Base-by-base conservation (phyloP, 1,140 invertebrate species). In the Drosophila arizonae region DNA sequence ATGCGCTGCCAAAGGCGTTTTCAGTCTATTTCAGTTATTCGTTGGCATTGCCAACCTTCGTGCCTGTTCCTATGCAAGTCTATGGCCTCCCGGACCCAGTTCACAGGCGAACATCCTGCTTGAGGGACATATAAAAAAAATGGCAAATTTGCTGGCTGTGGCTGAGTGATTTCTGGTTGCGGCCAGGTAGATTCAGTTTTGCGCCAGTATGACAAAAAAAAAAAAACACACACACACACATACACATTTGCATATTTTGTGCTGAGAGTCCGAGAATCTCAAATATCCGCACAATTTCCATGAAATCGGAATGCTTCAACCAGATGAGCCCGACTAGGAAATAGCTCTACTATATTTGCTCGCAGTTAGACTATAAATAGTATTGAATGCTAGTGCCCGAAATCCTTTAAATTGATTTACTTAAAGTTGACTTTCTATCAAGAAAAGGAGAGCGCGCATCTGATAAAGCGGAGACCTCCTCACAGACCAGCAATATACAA, bases 91-190 rank as follows among this genome's bases (percentile, higher is more conserved):
- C 21, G 30, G 15, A 8, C 45, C 8, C 2, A n/a, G 13, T 46
- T 48, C 26, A 9, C 5, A 28, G 36, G 48, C n/a, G 36, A 11
- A 17, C 13, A 50, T 70, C 28, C 6, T 33, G 26, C 13, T 84
- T 82, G 64, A 60, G 68, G 60, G 43, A 52, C 65, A 66, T 65
- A 77, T 84, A 67, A 80, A 81, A 81, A 69, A 81, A 65, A 45
- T 45, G 4, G 60, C 51, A 81, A 81, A 81, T 81, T 81, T 81
- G 64, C n/a, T 77, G 60, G 50, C 69, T 61, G 58, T 48, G 69
- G 66, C 65, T 77, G 72, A 76, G 71, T 79, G 74, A 79, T 80
- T 79, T 70, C 48, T 55, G 58, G 30, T 33, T 60, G 67, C 21
- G 60, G 46, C 55, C 60, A 70, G 51, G 60, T 70, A n/a, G 21